A percentile compares a stretch with the other conserved stretches of the same genome.
Conservation (phyloP, 2,888 invertebrate genomes). For the Diplolepis rosae region DNA sequence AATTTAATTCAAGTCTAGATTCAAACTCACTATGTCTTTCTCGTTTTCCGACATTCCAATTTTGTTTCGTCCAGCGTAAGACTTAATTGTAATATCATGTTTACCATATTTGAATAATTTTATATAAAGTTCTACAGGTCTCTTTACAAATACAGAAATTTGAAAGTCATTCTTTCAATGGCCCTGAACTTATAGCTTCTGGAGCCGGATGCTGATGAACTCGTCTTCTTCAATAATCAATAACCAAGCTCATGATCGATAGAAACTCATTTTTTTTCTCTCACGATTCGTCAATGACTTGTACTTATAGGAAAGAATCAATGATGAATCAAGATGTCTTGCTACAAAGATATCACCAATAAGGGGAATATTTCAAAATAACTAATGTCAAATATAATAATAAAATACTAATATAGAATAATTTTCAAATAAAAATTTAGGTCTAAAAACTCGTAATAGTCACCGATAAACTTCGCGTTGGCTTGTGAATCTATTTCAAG, state of each 20-base stretch:
- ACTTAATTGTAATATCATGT: too few relatives aligned
- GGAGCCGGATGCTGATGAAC: constrained; percentile 51
- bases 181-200: constrained; percentile 30
- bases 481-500: too few relatives aligned
- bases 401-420: neutral
- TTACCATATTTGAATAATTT: neutral
- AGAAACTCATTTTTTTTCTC: constrained; percentile 42
- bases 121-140: neutral
- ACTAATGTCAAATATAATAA: neutral
- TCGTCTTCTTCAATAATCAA: constrained; percentile 43
- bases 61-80: too few relatives aligned
- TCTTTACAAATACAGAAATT: neutral
- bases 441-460: too few relatives aligned
- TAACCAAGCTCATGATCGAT: constrained; percentile 44
- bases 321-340: constrained; percentile 47
- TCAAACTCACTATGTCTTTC: neutral
- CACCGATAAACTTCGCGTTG: too few relatives aligned
- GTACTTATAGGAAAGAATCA: constrained; percentile 40
- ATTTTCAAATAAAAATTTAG: too few relatives aligned
- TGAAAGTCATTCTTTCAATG: constrained; percentile 5
- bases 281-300: constrained; percentile 38
- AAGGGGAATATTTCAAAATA: constrained; percentile 46
- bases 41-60: neutral
- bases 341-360: constrained; percentile 67
- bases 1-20: neutral